These are phyloP conservation scores for Meriones unguiculatus DNA, from an alignment of 2,113 vertebrate genomes.

Conservation along the genomic window DNA sequence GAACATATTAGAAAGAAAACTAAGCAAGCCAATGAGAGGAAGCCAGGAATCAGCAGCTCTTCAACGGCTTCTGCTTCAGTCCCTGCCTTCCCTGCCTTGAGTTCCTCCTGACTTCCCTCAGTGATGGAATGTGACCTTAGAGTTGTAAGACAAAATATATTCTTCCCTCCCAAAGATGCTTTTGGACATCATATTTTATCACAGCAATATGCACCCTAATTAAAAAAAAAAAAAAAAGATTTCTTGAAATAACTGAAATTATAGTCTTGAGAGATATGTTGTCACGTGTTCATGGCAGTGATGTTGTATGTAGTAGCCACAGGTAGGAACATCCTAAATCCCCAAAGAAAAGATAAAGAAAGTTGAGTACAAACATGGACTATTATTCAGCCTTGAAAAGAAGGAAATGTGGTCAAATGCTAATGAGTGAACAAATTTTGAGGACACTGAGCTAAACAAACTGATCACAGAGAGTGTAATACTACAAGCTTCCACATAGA, in stretches of 20 bases:
- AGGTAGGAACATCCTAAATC: neutral
- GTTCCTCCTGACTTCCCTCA: neutral
- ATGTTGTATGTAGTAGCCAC: neutral
- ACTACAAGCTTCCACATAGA: neutral
- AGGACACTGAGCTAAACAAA: neutral
- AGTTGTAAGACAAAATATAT: neutral
- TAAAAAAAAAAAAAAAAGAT: neutral
- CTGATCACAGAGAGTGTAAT: neutral
- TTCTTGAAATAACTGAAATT: slow-evolving; percentile 3
- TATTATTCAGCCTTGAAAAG: neutral
- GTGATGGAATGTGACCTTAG: too few relatives aligned
- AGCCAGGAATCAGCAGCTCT: neutral
- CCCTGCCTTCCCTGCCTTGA: neutral
- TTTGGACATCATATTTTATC: neutral
- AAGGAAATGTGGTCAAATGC: neutral
- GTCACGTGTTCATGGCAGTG: neutral
- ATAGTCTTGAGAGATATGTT: neutral
- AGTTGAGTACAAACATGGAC: neutral
- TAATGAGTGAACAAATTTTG: neutral
- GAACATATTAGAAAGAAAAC: neutral
- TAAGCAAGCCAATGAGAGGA: neutral
- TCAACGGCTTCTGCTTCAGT: neutral
- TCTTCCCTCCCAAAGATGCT: neutral
- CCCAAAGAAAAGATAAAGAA: neutral
- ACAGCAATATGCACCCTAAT: neutral